A percentile compares a stretch with the other conserved stretches of the same genome.
phyloP scores from a whole-genome alignment of 2,797 vertebrate genomes.

The Eulemur mongoz region DNA sequence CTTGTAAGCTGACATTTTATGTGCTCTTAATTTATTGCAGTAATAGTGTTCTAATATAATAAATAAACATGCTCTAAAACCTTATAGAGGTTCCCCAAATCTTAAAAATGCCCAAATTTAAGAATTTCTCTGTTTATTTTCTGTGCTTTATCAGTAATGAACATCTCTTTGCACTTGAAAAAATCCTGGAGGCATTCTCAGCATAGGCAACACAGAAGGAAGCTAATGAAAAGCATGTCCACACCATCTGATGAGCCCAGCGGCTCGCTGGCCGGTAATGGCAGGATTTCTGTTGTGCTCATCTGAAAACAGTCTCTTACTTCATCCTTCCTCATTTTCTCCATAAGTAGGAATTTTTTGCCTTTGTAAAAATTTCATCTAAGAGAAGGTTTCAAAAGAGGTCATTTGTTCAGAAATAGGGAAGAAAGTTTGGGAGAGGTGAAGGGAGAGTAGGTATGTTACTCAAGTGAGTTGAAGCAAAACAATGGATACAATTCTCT shows the following conservation, averaged over 20 bases:
- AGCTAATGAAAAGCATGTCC: background rate
- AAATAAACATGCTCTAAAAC: conserved; percentile 6
- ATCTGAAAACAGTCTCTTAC: background rate
- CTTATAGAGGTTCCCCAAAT: background rate
- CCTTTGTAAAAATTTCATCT: background rate
- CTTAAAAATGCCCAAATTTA: conserved; percentile 25
- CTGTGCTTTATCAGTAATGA: conserved; percentile 46
- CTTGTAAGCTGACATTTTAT: background rate
- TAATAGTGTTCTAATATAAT: conserved; percentile 7
- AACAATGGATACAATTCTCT: background rate
- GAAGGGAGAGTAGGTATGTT: background rate
- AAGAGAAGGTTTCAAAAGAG: background rate
- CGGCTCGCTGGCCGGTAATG: background rate
- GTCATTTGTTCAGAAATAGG: background rate
- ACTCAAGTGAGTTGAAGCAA: background rate
- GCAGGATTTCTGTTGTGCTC: background rate
- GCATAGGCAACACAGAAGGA: background rate
- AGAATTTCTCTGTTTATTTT: background rate
- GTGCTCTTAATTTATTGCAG: background rate
- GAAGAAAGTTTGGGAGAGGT: background rate
- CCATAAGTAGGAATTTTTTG: background rate
- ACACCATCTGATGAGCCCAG: conserved; percentile 33
- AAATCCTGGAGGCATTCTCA: background rate
- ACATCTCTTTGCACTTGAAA: conserved; percentile 37
- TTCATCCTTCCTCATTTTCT: conserved; percentile 38